Evolutionary conservation across 2,888 invertebrate species (phyloP).

Genomic region (Drosophila histrio): DNA sequence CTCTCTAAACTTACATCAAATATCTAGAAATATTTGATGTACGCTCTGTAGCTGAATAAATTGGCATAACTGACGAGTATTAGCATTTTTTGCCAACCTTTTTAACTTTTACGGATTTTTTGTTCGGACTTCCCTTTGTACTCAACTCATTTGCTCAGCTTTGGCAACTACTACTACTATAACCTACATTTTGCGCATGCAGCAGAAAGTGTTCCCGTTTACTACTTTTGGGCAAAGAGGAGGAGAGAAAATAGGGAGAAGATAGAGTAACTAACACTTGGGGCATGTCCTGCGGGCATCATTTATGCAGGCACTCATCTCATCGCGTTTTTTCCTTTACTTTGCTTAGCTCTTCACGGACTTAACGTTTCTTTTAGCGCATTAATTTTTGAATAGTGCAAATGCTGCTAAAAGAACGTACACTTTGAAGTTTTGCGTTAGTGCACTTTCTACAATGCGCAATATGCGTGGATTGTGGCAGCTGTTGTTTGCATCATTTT

Average conservation of each 20-base stretch:
- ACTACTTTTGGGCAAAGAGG: not conserved
- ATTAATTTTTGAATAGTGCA: constrained; percentile 68
- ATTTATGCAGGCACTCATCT: constrained; percentile 54
- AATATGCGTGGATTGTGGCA: constrained; percentile 25
- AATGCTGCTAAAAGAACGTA: constrained; percentile 47
- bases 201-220: constrained; percentile 20
- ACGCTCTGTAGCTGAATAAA: not conserved
- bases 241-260: not conserved
- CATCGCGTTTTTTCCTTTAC: constrained; percentile 21
- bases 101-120: constrained; percentile 1
- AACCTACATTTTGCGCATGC: constrained; percentile 34
- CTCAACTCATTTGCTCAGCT: constrained; percentile 33
- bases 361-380: constrained; percentile 40
- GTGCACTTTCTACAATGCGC: constrained; percentile 35
- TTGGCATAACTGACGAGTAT: not conserved
- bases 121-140: constrained; percentile 20
- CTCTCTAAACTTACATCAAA: not conserved
- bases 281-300: constrained; percentile 55
- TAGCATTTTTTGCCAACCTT: not conserved
- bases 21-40: not conserved
- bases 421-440: constrained; percentile 21
- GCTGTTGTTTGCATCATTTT: constrained; percentile 16
- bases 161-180: constrained; percentile 28
- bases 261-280: not conserved
- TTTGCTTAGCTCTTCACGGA: constrained; percentile 34